Percentiles rank a stretch among this genome's conserved stretches.
Conservation (phyloP, 2,797 vertebrate species). For the Dendrocincla fuliginosa region DNA sequence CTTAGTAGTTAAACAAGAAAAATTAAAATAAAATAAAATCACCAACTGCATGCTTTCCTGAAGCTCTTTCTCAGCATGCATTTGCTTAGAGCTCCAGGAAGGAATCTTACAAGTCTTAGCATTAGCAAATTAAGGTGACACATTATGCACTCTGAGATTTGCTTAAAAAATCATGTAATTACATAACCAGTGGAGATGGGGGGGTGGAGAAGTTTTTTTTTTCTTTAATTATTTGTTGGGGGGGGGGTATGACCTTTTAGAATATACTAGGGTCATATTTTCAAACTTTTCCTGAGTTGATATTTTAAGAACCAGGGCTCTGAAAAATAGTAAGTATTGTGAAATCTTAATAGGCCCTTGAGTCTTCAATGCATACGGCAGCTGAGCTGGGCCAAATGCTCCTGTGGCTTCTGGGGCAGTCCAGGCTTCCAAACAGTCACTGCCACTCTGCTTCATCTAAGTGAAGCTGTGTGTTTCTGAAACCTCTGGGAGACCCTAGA, state of each 20-base stretch:
- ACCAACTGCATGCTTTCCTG: not conserved
- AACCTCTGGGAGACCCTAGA: not conserved
- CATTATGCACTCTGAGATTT: not conserved
- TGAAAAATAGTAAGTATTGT: not conserved
- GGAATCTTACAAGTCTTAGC: not conserved
- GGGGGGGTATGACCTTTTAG: not conserved
- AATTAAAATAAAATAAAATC: not conserved
- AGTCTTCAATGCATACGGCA: not conserved
- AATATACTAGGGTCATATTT: not conserved
- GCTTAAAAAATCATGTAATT: conserved; percentile 5
- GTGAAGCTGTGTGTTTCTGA: not conserved
- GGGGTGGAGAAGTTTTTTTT: too few relatives aligned
- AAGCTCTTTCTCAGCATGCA: not conserved
- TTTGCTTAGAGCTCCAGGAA: conserved; percentile 16
- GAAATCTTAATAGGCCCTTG: not conserved
- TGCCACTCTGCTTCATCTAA: not conserved
- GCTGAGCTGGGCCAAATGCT: not conserved
- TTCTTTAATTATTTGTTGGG: not conserved
- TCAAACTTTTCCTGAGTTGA: not conserved
- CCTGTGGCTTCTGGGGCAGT: not conserved
- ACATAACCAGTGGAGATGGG: not conserved
- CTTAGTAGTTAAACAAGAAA: not conserved
- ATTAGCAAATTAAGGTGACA: conserved; percentile 17
- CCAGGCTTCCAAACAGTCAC: not conserved
- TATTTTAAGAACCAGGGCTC: not conserved